Evolutionary conservation across 2,888 invertebrate species (phyloP).

Genomic region (Andricus quercusramuli): DNA sequence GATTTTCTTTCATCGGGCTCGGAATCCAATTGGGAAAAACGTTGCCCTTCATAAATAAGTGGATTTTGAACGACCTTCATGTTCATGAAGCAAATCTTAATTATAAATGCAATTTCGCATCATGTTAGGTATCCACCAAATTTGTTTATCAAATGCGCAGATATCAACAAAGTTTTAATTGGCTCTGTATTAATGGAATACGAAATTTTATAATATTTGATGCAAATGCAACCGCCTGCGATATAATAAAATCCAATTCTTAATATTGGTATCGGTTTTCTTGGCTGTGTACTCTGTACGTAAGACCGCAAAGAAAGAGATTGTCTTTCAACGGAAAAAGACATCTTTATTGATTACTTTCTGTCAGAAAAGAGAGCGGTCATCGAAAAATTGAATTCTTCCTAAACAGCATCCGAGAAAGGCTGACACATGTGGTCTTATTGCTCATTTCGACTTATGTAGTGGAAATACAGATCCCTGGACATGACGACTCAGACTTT

Average conservation of each 20-base stretch:
- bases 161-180: neutral
- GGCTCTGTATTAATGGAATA: neutral
- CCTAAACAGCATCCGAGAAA: slow-evolving; percentile 50
- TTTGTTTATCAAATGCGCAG: neutral
- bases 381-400: slow-evolving; percentile 54
- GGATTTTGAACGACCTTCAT: neutral
- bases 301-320: neutral
- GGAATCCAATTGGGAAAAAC: too few species aligned
- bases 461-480: slow-evolving; percentile 63
- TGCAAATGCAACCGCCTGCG: neutral
- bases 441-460: slow-evolving; percentile 62
- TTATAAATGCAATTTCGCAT: neutral
- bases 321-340: neutral
- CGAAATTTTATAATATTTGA: neutral
- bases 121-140: neutral
- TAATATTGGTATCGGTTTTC: neutral
- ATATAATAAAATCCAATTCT: neutral
- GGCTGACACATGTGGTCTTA: slow-evolving; percentile 63
- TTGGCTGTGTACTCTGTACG: neutral
- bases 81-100: neutral
- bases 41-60: too few species aligned
- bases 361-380: neutral
- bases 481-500: slow-evolving; percentile 56
- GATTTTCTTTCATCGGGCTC: too few species aligned
- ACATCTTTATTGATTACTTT: slow-evolving; percentile 26